Evolutionary conservation across 2,888 invertebrate genomes (phyloP), one percentile per base, ranked within the genome.

Genomic region (Aphodius granarius): DNA sequence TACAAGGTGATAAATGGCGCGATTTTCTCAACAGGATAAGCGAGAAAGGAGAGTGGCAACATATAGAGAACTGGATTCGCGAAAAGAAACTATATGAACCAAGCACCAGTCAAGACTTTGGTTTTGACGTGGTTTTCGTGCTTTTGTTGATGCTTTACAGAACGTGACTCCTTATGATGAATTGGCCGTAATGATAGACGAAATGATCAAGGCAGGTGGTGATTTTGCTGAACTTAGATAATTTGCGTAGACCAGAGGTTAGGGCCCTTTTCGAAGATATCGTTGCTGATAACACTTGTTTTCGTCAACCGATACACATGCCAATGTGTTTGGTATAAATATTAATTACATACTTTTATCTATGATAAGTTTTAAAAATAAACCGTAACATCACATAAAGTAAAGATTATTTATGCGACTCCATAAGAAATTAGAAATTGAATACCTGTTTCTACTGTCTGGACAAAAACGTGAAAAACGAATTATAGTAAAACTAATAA

Each of bases 1-100:
- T 83, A n/a, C 80, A 82, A 80, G 78, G 82, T 18, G 18, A 71
- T 5, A 81, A 81, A 75, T 83, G 81, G 78, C 79, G 78, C 20
- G 74, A 65, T 5, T 74, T 82, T 13, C 76, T 80, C 9, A 76
- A 43, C 6, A 43, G 43, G 13, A 43, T 43, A 6, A 43, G 43
- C 43, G 43, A 43, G 43, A 43, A 43, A 3, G 9, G 13, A 43
- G 43, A 1, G 43, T 43, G 43, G 43, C 6, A 2, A 1, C 9
- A 43, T 43, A 43, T 43, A 6, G 13, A 43, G 43, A 13, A 43
- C 43, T 43, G 43, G 43, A 43, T 43, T 9, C 1, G 1, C 43
- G 43, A 43, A 13, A 43, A 13, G 43, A 13, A 43, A 2, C 43
- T 43, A n/a, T 13, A 6, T 43, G 43, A 43, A 43, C 43, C 43